These are phyloP conservation scores for Drosophila azteca DNA, from an alignment of 1,140 invertebrate species.

Conservation along the genomic window DNA sequence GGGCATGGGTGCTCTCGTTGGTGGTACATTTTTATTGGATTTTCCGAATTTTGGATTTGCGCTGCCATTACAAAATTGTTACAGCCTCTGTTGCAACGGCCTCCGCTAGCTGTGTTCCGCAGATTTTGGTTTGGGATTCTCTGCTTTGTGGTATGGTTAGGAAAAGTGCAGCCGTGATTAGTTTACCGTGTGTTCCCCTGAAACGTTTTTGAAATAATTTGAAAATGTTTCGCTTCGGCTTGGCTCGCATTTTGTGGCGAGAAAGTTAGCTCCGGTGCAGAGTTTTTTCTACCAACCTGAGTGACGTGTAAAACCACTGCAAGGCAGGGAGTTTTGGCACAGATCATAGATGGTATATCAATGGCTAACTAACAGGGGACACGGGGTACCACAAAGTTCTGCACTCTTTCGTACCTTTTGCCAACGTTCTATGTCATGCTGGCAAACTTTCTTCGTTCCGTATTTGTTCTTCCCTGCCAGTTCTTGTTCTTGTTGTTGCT, in stretches of 20 bases:
- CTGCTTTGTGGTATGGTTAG: constrained; percentile 12
- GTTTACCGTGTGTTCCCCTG: constrained; percentile 28
- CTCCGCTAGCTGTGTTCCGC: not conserved
- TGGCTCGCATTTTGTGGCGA: constrained; percentile 26
- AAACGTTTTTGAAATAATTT: constrained; percentile 37
- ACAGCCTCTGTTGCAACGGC: constrained; percentile 16
- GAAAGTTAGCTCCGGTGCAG: constrained; percentile 6
- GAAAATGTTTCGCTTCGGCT: not conserved
- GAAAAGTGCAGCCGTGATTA: constrained; percentile 44
- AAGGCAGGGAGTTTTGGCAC: no score
- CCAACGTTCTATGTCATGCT: constrained; percentile 40
- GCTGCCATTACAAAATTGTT: constrained; percentile 42
- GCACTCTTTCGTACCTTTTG: not conserved
- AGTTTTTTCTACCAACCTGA: constrained; percentile 6
- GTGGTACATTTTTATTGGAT: constrained; percentile 41
- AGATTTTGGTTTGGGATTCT: constrained; percentile 6
- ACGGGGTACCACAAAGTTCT: constrained; percentile 24
- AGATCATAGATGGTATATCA: no score
- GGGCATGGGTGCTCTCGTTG: no score
- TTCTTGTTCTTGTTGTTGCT: constrained; percentile 27
- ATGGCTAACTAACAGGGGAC: no score
- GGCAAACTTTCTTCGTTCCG: constrained; percentile 19
- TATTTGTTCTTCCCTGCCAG: constrained; percentile 8
- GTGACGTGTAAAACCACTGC: no score
- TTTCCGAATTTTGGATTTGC: constrained; percentile 29